Base-by-base conservation (phyloP, 1,140 invertebrate genomes). In the Amphibalanus amphitrite region DNA sequence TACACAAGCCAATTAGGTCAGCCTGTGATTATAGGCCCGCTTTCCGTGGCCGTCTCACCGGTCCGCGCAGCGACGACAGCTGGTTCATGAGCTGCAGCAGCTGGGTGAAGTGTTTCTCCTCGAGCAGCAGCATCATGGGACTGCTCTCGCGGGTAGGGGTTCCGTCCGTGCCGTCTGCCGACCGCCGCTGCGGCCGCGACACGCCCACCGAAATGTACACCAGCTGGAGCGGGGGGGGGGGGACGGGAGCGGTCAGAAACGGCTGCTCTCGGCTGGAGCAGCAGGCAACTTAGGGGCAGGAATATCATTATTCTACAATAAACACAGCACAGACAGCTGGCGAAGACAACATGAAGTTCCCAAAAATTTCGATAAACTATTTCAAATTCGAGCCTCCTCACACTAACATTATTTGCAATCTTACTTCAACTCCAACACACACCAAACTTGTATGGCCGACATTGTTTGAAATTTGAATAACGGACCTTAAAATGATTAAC, bases 121-220 rank as follows among this genome's bases (percentile, higher is more conserved):
- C 86, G 26, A 95, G 82, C 0, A 97, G 81, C 15, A 96, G 79
- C 68, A 93, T 83, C 10, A 92, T 93, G 13, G 93, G 93, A 26
- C 95, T 81, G 67, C 88, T 89, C 69, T 93, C 88, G 47, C 29
- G 47, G 73, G 89, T 85, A 0, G 89, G 87, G 29, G 92, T 69
- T 70, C 78, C 74, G 72, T 78, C 77, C n/a, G 79, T 78, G 47
- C 76, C 77, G 13, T 77, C 77, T 73, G 79, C 79, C 71, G 76
- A 25, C 17, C 3, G 29, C 76, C 74, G 28, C 8, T 74, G 75
- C 65, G 87, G 86, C n/a, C 90, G 80, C 40, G 86, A 86, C 59
- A 88, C 89, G 23, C 92, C 91, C 74, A 93, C 84, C 0, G 92
- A 95, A 69, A 94, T 91, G 80, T 93, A 95, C 23, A 95, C 90